Conservation (phyloP, 1,140 invertebrate genomes). For the Ganaspis sp. region DNA sequence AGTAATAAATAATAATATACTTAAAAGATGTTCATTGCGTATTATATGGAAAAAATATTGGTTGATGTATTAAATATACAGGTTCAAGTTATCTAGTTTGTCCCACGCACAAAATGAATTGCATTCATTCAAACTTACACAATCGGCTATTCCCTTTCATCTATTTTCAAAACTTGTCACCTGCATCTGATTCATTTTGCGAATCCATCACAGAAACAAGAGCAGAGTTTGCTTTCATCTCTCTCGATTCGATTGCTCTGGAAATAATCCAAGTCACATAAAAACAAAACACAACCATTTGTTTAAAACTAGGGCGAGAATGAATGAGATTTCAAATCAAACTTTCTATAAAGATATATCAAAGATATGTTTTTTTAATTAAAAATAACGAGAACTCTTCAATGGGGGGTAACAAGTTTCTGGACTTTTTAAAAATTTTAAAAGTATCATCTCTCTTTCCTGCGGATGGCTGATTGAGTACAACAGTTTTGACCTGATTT, state of each 20-base stretch:
- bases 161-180: not conserved
- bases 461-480: no score
- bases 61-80: no score
- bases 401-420: no score
- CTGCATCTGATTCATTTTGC: conserved; percentile 1
- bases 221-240: not conserved
- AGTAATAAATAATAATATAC: no score
- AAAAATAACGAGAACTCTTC: not conserved
- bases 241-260: not conserved
- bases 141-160: not conserved
- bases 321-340: not conserved
- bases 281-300: not conserved
- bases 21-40: no score
- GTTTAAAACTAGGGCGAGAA: not conserved
- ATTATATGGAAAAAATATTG: no score
- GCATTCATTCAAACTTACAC: no score
- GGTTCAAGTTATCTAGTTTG: no score
- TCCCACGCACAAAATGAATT: no score
- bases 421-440: no score
- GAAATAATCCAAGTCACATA: not conserved
- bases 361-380: not conserved
- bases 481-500: no score
- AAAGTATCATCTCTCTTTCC: no score
- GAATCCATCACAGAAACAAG: not conserved
- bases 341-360: not conserved